These are phyloP conservation scores for Galeruca laticollis DNA, from an alignment of 2,888 invertebrate species.

Conservation along the genomic window DNA sequence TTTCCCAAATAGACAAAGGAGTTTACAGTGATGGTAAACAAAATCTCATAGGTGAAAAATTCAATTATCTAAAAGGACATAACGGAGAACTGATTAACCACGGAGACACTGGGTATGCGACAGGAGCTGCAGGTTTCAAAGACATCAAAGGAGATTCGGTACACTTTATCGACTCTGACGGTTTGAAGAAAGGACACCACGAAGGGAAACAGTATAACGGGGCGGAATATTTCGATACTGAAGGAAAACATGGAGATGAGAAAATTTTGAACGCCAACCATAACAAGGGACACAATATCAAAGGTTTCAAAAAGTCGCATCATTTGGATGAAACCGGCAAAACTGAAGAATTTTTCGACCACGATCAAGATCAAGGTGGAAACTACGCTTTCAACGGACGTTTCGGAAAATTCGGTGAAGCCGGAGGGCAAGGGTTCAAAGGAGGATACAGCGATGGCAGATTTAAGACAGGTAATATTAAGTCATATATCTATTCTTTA, in stretches of 20 bases:
- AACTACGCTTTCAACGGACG: constrained; percentile 71
- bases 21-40: constrained; percentile 72
- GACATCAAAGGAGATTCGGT: constrained; percentile 67
- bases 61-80: constrained; percentile 70
- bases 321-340: constrained; percentile 77
- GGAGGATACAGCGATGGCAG: constrained; percentile 73
- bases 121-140: constrained; percentile 66
- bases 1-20: constrained; percentile 69
- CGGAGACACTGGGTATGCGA: constrained; percentile 68
- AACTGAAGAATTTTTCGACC: constrained; percentile 75
- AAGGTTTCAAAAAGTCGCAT: constrained; percentile 76
- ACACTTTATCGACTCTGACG: constrained; percentile 71
- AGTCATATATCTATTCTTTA: background rate
- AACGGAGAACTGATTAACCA: constrained; percentile 71
- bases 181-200: constrained; percentile 72
- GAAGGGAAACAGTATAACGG: constrained; percentile 74
- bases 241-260: constrained; percentile 72
- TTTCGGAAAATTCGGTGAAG: constrained; percentile 72
- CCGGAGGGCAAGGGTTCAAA: constrained; percentile 71
- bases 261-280: constrained; percentile 72
- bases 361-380: constrained; percentile 74
- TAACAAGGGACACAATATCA: constrained; percentile 75
- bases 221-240: constrained; percentile 71
- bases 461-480: constrained; percentile 65
- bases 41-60: constrained; percentile 69